These are phyloP conservation scores for Chromis chromis DNA, from an alignment of 2,797 vertebrate species.

Conservation along the genomic window DNA sequence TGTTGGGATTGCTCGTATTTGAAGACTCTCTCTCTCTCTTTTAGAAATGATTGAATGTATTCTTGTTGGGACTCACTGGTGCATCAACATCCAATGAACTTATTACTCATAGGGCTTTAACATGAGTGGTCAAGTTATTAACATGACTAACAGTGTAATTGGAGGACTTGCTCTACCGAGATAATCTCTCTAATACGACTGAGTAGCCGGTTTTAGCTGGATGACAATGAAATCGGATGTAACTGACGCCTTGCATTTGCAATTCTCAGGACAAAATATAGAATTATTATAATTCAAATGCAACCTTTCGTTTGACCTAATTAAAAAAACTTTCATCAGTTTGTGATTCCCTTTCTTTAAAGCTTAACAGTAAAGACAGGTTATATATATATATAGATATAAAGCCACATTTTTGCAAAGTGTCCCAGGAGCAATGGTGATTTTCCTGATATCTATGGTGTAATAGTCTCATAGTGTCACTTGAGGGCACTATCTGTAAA, in stretches of 20 bases:
- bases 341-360: not conserved
- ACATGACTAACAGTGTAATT: not conserved
- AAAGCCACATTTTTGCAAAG: not conserved
- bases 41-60: not conserved
- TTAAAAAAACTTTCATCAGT: not conserved
- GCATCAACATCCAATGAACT: not conserved
- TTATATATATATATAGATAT: not conserved
- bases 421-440: not conserved
- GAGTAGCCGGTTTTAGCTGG: not conserved
- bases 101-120: not conserved
- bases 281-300: not conserved
- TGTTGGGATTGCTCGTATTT: constrained; percentile 19
- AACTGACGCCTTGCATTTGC: constrained; percentile 15
- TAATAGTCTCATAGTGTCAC: constrained; percentile 41
- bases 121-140: not conserved
- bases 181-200: not conserved
- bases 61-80: not conserved
- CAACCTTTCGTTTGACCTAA: constrained; percentile 3
- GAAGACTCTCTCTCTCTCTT: not conserved
- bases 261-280: constrained; percentile 47
- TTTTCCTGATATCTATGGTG: constrained; percentile 19
- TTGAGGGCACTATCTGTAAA: constrained; percentile 51
- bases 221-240: not conserved
- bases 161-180: not conserved
- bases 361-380: not conserved